Evolutionary conservation across 2,113 vertebrate genomes (phyloP).

Genomic region (Archilochus colubris): DNA sequence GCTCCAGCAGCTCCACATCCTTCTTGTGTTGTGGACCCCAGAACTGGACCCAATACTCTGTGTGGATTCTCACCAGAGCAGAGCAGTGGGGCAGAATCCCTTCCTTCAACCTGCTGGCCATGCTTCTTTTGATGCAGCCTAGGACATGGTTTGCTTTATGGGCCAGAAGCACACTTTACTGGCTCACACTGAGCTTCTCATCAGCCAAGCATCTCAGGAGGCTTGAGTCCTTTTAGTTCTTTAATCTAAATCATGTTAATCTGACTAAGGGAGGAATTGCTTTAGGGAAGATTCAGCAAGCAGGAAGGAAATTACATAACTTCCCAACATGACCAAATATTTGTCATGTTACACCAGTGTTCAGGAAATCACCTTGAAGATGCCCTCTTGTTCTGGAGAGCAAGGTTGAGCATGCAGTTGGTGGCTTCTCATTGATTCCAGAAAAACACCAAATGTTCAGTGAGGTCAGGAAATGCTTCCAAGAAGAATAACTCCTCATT

Average conservation of each 20-base stretch:
- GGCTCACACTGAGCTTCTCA: too few species aligned
- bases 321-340: neutral
- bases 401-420: fast-evolving
- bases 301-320: neutral
- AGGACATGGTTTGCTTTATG: too few species aligned
- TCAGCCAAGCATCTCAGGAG: neutral
- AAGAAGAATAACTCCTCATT: neutral
- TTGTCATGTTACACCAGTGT: neutral
- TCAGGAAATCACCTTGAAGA: neutral
- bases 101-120: too few species aligned
- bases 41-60: too few species aligned
- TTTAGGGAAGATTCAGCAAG: neutral
- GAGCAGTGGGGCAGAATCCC: too few species aligned
- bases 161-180: too few species aligned
- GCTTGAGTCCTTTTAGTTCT: neutral
- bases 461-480: neutral
- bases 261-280: neutral
- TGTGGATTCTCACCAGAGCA: too few species aligned
- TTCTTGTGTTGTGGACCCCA: too few species aligned
- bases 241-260: neutral
- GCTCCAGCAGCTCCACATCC: too few species aligned
- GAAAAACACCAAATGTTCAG: neutral
- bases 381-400: neutral
- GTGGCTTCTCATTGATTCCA: neutral
- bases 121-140: too few species aligned